Evolutionary conservation across 2,113 vertebrate species (phyloP).

Genomic region (Anguilla rostrata): DNA sequence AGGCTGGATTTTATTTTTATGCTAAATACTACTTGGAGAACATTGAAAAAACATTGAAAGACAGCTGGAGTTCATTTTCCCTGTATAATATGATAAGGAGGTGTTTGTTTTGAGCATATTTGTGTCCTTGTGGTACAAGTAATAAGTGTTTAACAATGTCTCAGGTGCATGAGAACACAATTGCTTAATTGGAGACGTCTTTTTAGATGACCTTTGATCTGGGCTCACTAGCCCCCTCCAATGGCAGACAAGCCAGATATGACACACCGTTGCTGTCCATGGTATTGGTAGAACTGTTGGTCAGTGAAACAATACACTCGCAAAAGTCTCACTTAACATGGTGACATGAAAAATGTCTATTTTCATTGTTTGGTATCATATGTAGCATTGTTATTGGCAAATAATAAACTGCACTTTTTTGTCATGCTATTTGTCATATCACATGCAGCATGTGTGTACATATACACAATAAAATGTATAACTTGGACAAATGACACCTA

Average conservation of each 20-base stretch:
- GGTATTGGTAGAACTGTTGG: conserved; percentile 36
- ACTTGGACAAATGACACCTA: neutral
- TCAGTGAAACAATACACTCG: neutral
- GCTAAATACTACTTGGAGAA: neutral
- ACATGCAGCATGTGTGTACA: neutral
- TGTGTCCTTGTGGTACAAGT: neutral
- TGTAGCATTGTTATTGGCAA: neutral
- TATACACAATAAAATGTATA: neutral
- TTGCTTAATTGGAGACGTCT: neutral
- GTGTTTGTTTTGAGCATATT: neutral
- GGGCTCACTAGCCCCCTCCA: conserved; percentile 48
- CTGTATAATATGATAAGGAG: conserved; percentile 10
- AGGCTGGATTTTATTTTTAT: neutral
- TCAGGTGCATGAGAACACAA: neutral
- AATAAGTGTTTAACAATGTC: neutral
- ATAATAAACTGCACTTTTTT: neutral
- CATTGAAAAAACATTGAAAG: neutral
- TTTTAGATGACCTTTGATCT: conserved; percentile 26
- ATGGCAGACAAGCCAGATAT: conserved; percentile 33
- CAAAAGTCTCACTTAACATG: neutral
- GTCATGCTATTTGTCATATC: neutral
- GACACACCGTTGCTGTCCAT: conserved; percentile 46
- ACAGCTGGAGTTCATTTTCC: conserved; percentile 4
- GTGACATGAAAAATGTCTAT: neutral
- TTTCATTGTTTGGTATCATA: neutral